Percentiles rank a stretch among this genome's conserved stretches.
phyloP scores from a whole-genome alignment of 2,888 invertebrate genomes.

The Oscheius sp. region DNA sequence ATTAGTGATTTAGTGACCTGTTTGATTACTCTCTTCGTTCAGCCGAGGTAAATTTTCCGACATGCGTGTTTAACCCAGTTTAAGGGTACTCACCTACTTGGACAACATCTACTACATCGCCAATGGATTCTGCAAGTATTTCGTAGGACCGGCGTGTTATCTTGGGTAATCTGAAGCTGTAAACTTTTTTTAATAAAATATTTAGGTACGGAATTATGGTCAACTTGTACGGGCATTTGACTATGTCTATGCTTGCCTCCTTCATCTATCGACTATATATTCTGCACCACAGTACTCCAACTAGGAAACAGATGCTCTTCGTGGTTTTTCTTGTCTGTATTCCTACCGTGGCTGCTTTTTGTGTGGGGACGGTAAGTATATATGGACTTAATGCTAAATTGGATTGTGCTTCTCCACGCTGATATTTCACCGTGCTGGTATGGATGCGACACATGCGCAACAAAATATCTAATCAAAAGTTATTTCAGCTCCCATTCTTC shows the following conservation, averaged over 20 bases:
- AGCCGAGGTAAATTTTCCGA: neutral
- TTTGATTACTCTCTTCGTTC: neutral
- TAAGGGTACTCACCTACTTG: neutral
- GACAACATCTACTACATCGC: slow-evolving; percentile 5
- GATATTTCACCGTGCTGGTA: neutral
- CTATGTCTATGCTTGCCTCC: neutral
- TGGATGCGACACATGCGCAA: neutral
- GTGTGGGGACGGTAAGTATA: neutral
- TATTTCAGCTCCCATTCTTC: slow-evolving; percentile 11
- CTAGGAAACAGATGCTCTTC: neutral
- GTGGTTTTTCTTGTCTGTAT: neutral
- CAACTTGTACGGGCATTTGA: slow-evolving; percentile 4
- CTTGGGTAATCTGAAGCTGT: neutral
- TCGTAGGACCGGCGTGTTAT: neutral
- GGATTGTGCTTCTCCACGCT: neutral
- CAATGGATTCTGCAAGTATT: slow-evolving; percentile 10
- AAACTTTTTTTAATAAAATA: neutral
- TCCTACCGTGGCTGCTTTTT: neutral
- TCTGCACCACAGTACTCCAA: neutral
- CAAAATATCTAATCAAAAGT: neutral
- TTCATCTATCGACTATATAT: slow-evolving; percentile 7
- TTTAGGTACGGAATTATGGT: neutral
- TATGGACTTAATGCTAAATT: neutral
- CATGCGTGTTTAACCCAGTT: neutral
- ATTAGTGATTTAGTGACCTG: slow-evolving; percentile 11